Evolutionary conservation across 2,888 invertebrate genomes (phyloP).

Genomic region (Dusona sp.): DNA sequence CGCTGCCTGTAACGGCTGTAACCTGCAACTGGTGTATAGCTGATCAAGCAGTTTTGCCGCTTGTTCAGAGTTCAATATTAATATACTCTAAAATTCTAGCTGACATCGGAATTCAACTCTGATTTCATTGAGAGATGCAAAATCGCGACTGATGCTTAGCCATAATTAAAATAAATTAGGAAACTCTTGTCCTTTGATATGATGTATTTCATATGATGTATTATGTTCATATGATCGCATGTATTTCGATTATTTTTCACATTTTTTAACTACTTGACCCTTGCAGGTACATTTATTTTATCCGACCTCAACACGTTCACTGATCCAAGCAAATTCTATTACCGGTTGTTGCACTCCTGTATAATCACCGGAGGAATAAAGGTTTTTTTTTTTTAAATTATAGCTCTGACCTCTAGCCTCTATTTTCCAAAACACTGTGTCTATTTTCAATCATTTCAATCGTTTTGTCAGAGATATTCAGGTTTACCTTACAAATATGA

Average conservation of each 20-base stretch:
- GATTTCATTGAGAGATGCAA: too few relatives aligned
- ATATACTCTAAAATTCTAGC: neutral
- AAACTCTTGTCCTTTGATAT: neutral
- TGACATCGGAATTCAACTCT: neutral
- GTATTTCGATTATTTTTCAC: neutral
- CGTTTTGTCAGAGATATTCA: too few relatives aligned
- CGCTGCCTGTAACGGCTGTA: too few relatives aligned
- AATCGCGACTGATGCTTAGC: too few relatives aligned
- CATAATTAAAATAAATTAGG: neutral
- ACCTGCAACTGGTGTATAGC: neutral
- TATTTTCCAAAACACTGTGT: too few relatives aligned
- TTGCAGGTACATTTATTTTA: neutral
- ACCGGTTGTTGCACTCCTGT: too few relatives aligned
- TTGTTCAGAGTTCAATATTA: neutral
- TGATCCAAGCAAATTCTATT: too few relatives aligned
- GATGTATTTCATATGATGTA: too few relatives aligned
- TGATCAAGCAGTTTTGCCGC: neutral
- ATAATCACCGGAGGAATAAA: neutral
- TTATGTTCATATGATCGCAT: neutral
- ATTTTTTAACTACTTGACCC: neutral
- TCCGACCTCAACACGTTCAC: neutral
- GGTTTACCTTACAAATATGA: too few relatives aligned
- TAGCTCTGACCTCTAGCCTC: too few relatives aligned
- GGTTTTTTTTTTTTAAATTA: too few relatives aligned
- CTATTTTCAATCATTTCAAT: too few relatives aligned